Evolutionary conservation across 1,140 invertebrate genomes (phyloP).

Genomic region (Psilanteris sp.): DNA sequence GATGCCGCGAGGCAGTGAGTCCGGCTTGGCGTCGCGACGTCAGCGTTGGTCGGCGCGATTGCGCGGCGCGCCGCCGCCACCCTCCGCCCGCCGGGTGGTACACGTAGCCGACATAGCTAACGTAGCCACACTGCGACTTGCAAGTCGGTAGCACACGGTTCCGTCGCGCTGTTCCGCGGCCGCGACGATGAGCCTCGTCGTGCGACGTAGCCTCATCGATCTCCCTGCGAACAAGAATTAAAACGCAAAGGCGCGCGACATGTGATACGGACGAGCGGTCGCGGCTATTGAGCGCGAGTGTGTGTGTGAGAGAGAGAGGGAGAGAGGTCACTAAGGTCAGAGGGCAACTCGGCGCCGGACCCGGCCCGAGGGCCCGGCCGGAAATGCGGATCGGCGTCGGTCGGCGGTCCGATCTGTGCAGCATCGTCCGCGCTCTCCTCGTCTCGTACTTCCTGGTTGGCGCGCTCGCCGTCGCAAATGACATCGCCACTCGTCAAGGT

Average conservation of each 20-base stretch:
- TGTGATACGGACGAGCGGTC: constrained; percentile 34
- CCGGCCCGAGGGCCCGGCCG: constrained; percentile 16
- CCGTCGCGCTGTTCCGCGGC: constrained; percentile 57
- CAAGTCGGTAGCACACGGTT: constrained; percentile 56
- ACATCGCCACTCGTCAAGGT: constrained; percentile 17
- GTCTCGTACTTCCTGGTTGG: constrained; percentile 12
- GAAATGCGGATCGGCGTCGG: constrained; percentile 27
- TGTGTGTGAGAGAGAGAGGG: constrained; percentile 10
- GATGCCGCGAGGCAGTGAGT: constrained; percentile 1
- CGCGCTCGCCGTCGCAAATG: constrained; percentile 22
- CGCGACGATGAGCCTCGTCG: constrained; percentile 43
- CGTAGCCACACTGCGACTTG: constrained; percentile 26
- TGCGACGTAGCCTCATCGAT: constrained; percentile 41
- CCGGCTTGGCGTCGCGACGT: not conserved
- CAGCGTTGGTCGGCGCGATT: constrained; percentile 9
- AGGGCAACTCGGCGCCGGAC: constrained; percentile 21
- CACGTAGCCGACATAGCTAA: constrained; percentile 17
- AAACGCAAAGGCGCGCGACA: constrained; percentile 32
- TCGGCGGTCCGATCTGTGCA: constrained; percentile 26
- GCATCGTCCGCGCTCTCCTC: constrained; percentile 4
- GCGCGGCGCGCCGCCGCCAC: constrained; percentile 14
- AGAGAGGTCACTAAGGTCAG: not conserved
- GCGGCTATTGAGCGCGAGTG: constrained; percentile 41
- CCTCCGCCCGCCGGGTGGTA: constrained; percentile 13
- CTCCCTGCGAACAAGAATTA: constrained; percentile 23